Evolutionary conservation across 2,797 vertebrate genomes (phyloP), one percentile per base, ranked within the genome.

Genomic region (Vultur gryphus): DNA sequence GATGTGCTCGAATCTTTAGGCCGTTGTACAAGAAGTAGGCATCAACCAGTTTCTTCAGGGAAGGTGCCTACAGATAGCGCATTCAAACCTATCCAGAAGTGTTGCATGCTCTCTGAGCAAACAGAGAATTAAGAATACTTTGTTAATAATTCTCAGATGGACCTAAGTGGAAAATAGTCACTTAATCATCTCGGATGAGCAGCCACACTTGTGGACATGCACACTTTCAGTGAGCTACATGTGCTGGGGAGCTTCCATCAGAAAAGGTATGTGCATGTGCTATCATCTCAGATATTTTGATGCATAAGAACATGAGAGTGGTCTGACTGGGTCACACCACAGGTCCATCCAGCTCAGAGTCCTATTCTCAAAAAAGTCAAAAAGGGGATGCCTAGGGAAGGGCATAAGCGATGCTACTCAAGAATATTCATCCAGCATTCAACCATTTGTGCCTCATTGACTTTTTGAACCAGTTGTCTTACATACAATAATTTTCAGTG

Each of bases 1-100:
- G 19, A 16, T 57, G 10, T 71, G 26, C 13, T 33, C 16, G 52
- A 15, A 33, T 55, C 21, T 61, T 87, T 46, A 72, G 25, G 5
- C 7, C 0, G 0, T 28, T 43, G 6, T 35, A 61, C 33, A 46
- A 90, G 54, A 46, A 24, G 16, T 12, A 46, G 13, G 2, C 8
- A 59, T 78, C 55, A 78, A 84, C 1, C 7, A 37, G 5, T 41
- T 81, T 72, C 67, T 80, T 55, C 10, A 35, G 64, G 18, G 21
- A 70, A 58, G 8, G 17, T 67, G 15, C 24, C 23, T 41, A 71
- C 21, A 59, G 6, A 5, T 37, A 16, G 17, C 20, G 20, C 93
- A 81, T 28, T 64, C 41, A 81, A 85, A 69, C 11, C 16, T 33
- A 35, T 46, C 19, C 14, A 21, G 43, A 81, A 67, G 28, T 25